phyloP scores from a whole-genome alignment of 2,113 vertebrate species.

The Xiphorhynchus elegans region DNA sequence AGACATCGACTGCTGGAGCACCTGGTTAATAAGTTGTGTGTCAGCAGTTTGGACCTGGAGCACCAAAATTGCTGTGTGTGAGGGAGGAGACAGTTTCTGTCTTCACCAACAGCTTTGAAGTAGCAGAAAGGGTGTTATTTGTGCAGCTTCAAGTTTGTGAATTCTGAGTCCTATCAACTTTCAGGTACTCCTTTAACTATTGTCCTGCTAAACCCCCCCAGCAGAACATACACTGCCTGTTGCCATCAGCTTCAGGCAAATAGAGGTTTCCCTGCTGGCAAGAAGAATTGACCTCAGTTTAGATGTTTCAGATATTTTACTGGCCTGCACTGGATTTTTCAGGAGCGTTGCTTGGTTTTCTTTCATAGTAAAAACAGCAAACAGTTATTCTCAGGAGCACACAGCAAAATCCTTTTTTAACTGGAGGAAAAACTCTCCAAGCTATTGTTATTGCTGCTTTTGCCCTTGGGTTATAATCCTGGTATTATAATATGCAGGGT shows the following conservation, averaged over 20 bases:
- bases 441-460: not conserved
- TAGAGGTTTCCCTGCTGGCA: not conserved
- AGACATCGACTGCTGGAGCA: not conserved
- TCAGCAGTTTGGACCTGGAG: not conserved
- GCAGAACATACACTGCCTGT: not conserved
- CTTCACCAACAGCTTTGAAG: not conserved
- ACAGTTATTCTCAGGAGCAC: not conserved
- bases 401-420: not conserved
- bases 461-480: not conserved
- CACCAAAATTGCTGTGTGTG: not conserved
- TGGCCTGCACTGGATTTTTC: not conserved
- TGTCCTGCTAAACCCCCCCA: not conserved
- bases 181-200: not conserved
- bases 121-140: not conserved
- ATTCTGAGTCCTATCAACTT: not conserved
- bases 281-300: not conserved
- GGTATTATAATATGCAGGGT: not conserved
- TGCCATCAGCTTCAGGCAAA: not conserved
- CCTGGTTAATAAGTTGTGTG: not conserved
- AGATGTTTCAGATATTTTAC: not conserved
- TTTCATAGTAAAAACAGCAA: not conserved
- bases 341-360: not conserved
- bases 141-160: not conserved
- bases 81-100: not conserved
- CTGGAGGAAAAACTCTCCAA: not conserved